Conservation (phyloP, 1,140 invertebrate genomes). For the Hermetia illucens region DNA sequence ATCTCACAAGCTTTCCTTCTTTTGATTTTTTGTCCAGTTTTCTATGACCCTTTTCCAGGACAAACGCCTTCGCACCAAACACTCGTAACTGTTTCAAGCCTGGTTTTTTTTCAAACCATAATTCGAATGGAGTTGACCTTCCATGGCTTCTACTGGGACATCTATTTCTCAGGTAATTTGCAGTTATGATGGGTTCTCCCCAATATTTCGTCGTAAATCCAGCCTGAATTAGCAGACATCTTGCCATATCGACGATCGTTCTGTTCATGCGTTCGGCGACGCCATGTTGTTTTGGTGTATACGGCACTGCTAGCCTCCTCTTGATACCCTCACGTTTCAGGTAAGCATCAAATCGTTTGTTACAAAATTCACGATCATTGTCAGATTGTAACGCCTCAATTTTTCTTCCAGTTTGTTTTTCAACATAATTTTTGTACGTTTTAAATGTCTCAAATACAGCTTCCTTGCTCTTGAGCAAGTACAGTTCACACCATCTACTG, state of each 20-base stretch:
- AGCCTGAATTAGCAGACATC: conserved; percentile 26
- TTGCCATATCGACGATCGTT: conserved; percentile 16
- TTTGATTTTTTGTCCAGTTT: conserved; percentile 27
- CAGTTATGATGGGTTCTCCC: no score
- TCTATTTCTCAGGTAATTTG: no score
- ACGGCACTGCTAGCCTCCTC: conserved; percentile 15
- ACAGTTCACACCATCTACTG: conserved; percentile 13
- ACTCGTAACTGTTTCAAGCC: conserved; percentile 18
- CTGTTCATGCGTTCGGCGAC: conserved; percentile 17
- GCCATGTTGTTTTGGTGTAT: conserved; percentile 25
- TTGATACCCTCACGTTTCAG: conserved; percentile 7
- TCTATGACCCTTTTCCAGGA: conserved; percentile 21
- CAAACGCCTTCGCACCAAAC: conserved; percentile 20
- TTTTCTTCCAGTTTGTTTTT: conserved; percentile 16
- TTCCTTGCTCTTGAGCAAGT: conserved; percentile 18
- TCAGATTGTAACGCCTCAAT: conserved; percentile 17
- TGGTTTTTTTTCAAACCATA: conserved; percentile 23
- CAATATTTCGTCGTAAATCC: conserved; percentile 13
- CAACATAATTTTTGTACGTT: conserved; percentile 15
- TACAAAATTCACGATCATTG: conserved; percentile 18
- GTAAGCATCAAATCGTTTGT: conserved; percentile 14
- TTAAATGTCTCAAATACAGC: conserved; percentile 21
- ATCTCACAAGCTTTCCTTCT: conserved; percentile 30
- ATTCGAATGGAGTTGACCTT: no score
- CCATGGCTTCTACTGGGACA: no score